Conservation (phyloP, 2,888 invertebrate genomes). For the Apomyelois bistriatella region DNA sequence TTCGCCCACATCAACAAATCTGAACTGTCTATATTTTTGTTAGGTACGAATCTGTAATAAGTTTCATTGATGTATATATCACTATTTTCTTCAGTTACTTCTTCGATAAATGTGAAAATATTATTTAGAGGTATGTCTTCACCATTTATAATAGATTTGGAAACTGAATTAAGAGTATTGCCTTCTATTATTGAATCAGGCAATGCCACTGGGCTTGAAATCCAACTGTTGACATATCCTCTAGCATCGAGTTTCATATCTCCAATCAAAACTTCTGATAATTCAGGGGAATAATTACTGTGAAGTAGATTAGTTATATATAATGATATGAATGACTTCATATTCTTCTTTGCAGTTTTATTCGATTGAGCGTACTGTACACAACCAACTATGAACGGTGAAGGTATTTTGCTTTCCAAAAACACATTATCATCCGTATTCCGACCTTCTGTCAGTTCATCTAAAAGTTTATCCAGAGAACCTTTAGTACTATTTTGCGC, state of each 20-base stretch:
- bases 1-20: constrained; percentile 64
- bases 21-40: constrained; percentile 46
- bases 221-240: constrained; percentile 77
- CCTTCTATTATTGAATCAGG: constrained; percentile 52
- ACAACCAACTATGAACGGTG: constrained; percentile 65
- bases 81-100: constrained; percentile 33
- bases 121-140: constrained; percentile 44
- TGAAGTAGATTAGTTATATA: constrained; percentile 80
- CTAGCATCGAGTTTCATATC: constrained; percentile 66
- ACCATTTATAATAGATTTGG: constrained; percentile 58
- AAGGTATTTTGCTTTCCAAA: constrained; percentile 62
- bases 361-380: constrained; percentile 55
- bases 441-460: constrained; percentile 58
- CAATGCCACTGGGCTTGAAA: constrained; percentile 42
- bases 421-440: constrained; percentile 52
- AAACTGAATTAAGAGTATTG: constrained; percentile 52
- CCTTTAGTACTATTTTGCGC: constrained; percentile 49
- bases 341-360: constrained; percentile 52
- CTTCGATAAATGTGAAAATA: constrained; percentile 51
- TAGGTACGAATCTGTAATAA: constrained; percentile 41
- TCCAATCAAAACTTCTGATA: constrained; percentile 71
- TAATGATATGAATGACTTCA: constrained; percentile 61
- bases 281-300: constrained; percentile 75
- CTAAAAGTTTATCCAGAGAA: constrained; percentile 55
- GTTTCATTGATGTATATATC: constrained; percentile 39